Percentiles rank a stretch among this genome's conserved stretches.
These are phyloP conservation scores for Drosophila nebulosa DNA, from an alignment of 1,140 invertebrate genomes.

Conservation along the genomic window DNA sequence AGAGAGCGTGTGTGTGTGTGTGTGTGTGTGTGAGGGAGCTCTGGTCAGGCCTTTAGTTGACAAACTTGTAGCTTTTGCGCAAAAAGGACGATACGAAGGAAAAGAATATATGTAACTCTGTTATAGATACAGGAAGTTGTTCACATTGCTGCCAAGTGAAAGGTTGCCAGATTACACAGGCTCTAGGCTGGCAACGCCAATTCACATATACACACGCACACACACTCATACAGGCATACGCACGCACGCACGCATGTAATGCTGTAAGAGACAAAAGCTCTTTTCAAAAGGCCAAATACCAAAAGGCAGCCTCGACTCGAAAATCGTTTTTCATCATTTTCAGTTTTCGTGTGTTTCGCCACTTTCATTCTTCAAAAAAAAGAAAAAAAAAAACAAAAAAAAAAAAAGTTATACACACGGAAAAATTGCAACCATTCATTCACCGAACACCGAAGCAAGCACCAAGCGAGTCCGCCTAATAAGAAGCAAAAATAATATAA, in stretches of 20 bases:
- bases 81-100: background rate
- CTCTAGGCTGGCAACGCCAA: slow-evolving; percentile 18
- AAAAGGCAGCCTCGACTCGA: slow-evolving; percentile 34
- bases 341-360: slow-evolving; percentile 17
- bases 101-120: slow-evolving; percentile 34
- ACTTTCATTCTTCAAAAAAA: slow-evolving; percentile 26
- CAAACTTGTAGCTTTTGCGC: slow-evolving; percentile 57
- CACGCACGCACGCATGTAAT: slow-evolving; percentile 14
- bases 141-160: slow-evolving; percentile 9
- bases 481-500: background rate
- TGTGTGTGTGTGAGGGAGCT: slow-evolving; percentile 4
- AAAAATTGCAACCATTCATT: slow-evolving; percentile 74
- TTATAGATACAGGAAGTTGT: slow-evolving; percentile 68
- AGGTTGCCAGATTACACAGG: slow-evolving; percentile 48
- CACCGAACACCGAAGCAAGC: slow-evolving; percentile 66
- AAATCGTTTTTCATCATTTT: slow-evolving; percentile 45
- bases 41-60: slow-evolving; percentile 25
- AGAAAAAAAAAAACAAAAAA: slow-evolving; percentile 41
- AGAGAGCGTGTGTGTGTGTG: background rate
- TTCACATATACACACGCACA: background rate
- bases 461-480: slow-evolving; percentile 21
- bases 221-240: slow-evolving; percentile 3
- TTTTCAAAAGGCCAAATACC: slow-evolving; percentile 24
- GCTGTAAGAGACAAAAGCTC: slow-evolving; percentile 63
- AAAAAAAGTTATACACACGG: slow-evolving; percentile 70